Base-by-base conservation (phyloP, 1,140 invertebrate genomes). In the Diuraphis noxia region DNA sequence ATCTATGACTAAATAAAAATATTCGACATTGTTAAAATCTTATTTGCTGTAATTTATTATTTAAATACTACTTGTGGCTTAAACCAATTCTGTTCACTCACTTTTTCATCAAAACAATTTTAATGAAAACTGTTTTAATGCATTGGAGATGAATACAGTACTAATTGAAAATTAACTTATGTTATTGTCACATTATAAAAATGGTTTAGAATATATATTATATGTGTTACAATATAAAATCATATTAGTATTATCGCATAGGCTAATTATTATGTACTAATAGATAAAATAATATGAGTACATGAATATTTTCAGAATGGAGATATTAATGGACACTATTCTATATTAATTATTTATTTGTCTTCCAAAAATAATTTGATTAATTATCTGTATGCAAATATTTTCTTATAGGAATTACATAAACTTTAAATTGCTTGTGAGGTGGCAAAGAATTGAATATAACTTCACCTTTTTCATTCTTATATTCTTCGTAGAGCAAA, bases 401-500 rank as follows among this genome's bases (percentile, higher is more conserved):
- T 49, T 49, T 52, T 52, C 52, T 10, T 10, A 86, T 49, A 52
- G 2, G 88, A 38, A 92, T n/a, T 21, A 93, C 92, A 87, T 88
- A 93, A 10, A 92, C 93, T 92, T 92, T 93, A 85, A 92, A 92
- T 52, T 92, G 87, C 34, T 92, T 43, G 93, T 96, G 96, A 0
- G 96, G 96, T 9, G 93, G 93, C 41, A 93, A 94, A 10, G 96
- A 95, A 41, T 94, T 93, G 91, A 96, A 96, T 25, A 96, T 93
- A 5, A 95, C 94, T 92, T 95, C 93, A 34, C 94, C 95, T 86
- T 95, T 93, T 0, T 94, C 94, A 92, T 95, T 95, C 19, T 94
- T 81, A 92, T 96, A 96, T 88, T 97, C 96, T 0, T 93, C 93
- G 93, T 96, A 97, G 10, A 94, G 94, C 13, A 96, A 93, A 63